phyloP scores from a whole-genome alignment of 2,113 vertebrate species.

The Larimichthys polyactis region DNA sequence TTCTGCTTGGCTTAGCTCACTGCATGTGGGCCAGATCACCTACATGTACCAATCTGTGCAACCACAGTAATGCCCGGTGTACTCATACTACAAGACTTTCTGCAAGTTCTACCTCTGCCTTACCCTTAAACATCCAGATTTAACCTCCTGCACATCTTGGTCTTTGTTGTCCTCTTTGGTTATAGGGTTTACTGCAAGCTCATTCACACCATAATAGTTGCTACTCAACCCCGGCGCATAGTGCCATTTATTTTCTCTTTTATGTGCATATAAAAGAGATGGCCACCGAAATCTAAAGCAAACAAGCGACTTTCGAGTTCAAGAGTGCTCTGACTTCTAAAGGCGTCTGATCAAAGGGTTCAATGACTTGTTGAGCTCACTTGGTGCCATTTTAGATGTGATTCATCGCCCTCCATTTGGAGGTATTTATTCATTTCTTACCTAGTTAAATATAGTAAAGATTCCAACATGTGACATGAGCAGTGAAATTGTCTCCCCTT shows the following conservation, averaged over 20 bases:
- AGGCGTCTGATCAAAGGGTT: constrained; percentile 70
- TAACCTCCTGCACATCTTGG: constrained; percentile 30
- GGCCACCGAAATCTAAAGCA: constrained; percentile 62
- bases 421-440: neutral
- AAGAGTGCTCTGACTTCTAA: constrained; percentile 66
- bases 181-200: constrained; percentile 50
- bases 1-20: constrained; percentile 69
- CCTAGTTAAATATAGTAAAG: constrained; percentile 19
- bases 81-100: neutral
- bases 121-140: constrained; percentile 20
- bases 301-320: constrained; percentile 66
- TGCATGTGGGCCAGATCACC: constrained; percentile 70
- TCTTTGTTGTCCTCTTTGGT: constrained; percentile 44
- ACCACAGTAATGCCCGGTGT: constrained; percentile 20
- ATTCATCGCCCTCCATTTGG: constrained; percentile 34
- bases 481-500: neutral
- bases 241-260: constrained; percentile 60
- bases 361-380: constrained; percentile 53
- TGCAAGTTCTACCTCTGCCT: constrained; percentile 5
- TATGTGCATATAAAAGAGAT: constrained; percentile 64
- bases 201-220: constrained; percentile 51
- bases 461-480: constrained; percentile 1
- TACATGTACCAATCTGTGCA: constrained; percentile 41
- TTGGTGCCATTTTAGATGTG: constrained; percentile 38
- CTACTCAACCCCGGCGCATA: constrained; percentile 18